These are phyloP conservation scores for Eretmochelys imbricata DNA, from an alignment of 2,113 vertebrate species.

Conservation along the genomic window DNA sequence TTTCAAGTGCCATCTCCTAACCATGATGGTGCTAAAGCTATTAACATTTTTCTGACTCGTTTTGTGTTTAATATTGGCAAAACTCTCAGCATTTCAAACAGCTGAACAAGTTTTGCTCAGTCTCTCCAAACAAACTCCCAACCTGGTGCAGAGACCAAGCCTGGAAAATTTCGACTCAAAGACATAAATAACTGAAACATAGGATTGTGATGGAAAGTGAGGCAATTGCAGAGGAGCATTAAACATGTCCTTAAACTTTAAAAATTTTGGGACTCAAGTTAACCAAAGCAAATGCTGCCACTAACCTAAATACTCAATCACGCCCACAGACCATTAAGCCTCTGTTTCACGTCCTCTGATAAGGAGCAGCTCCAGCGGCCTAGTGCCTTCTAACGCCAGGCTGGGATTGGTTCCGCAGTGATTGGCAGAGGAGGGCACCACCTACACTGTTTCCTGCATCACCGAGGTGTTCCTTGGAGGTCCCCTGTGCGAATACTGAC, in stretches of 20 bases:
- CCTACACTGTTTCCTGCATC: not conserved
- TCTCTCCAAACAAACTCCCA: not conserved
- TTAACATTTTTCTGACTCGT: no score
- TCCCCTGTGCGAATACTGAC: not conserved
- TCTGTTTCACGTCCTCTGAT: not conserved
- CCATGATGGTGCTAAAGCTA: not conserved
- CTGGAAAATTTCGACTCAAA: not conserved
- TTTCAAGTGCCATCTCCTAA: not conserved
- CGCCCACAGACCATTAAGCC: accelerated
- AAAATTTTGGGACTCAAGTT: not conserved
- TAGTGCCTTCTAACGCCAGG: not conserved
- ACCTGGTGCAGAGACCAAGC: not conserved
- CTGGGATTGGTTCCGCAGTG: not conserved
- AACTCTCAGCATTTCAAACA: not conserved
- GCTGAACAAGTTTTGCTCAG: not conserved
- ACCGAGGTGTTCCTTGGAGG: not conserved
- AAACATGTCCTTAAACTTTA: not conserved
- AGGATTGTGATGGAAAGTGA: not conserved
- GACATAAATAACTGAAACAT: not conserved
- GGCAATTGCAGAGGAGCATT: not conserved
- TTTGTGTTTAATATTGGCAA: not conserved
- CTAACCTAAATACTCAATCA: not conserved
- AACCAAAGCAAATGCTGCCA: not conserved
- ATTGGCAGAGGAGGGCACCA: not conserved
- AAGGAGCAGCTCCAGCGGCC: not conserved